These are phyloP conservation scores for Triplophysa yarkandensis DNA, from an alignment of 2,797 vertebrate genomes.

Conservation along the genomic window DNA sequence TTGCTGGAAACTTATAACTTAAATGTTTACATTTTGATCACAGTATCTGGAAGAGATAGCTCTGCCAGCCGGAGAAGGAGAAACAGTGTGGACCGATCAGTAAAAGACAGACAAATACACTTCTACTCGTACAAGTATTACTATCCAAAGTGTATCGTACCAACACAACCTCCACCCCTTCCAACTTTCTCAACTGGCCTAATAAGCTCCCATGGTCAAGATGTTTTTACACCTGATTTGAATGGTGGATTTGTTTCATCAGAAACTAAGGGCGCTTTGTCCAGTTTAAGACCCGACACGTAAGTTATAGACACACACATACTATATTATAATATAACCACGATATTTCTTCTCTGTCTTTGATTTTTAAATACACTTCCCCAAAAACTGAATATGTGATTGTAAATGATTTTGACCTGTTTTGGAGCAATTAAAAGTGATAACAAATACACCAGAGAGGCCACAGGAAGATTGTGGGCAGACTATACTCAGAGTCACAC, in stretches of 20 bases:
- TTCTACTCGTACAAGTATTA: slow-evolving; percentile 76
- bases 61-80: slow-evolving; percentile 55
- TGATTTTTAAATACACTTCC: neutral
- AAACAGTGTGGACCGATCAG: slow-evolving; percentile 71
- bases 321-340: neutral
- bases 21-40: slow-evolving; percentile 27
- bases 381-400: too few relatives aligned
- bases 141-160: slow-evolving; percentile 70
- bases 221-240: too few relatives aligned
- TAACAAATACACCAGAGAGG: too few relatives aligned
- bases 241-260: too few relatives aligned
- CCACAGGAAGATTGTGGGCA: too few relatives aligned
- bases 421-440: too few relatives aligned
- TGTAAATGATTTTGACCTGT: too few relatives aligned
- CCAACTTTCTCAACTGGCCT: slow-evolving; percentile 54
- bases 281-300: slow-evolving; percentile 61
- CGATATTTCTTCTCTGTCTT: neutral
- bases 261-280: slow-evolving; percentile 45
- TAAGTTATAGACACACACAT: slow-evolving; percentile 50
- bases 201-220: too few relatives aligned
- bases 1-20: neutral
- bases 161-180: slow-evolving; percentile 61
- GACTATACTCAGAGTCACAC: too few relatives aligned
- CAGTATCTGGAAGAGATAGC: slow-evolving; percentile 79
- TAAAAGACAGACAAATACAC: slow-evolving; percentile 68